Percentiles rank a stretch among this genome's conserved stretches.
These are phyloP conservation scores for Drosophila phalerata DNA, from an alignment of 2,888 invertebrate species.

Conservation along the genomic window DNA sequence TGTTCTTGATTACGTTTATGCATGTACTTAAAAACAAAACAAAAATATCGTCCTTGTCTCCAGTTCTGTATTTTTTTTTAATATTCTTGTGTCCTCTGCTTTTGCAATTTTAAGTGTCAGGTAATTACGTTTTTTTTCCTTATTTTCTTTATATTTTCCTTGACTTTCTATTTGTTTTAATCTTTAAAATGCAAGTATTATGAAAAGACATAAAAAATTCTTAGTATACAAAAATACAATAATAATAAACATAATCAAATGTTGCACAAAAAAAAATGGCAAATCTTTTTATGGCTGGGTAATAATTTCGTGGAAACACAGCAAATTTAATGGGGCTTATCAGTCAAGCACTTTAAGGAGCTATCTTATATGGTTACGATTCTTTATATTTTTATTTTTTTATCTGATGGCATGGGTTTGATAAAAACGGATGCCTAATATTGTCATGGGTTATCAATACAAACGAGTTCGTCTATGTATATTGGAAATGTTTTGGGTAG, in stretches of 20 bases:
- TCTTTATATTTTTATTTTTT: no score
- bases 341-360: conserved; percentile 37
- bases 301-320: conserved; percentile 30
- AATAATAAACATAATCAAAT: conserved; percentile 57
- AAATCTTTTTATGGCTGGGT: conserved; percentile 38
- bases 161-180: conserved; percentile 53
- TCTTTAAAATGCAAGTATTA: conserved; percentile 70
- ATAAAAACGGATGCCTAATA: conserved; percentile 25
- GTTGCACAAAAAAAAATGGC: conserved; percentile 44
- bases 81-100: conserved; percentile 27
- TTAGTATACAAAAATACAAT: conserved; percentile 46
- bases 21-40: conserved; percentile 39
- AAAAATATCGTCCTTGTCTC: conserved; percentile 37
- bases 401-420: conserved; percentile 8
- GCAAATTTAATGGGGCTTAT: conserved; percentile 35
- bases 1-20: conserved; percentile 48
- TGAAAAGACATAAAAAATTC: conserved; percentile 57
- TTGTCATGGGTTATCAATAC: conserved; percentile 16
- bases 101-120: conserved; percentile 40
- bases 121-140: conserved; percentile 38
- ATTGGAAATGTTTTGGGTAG: neutral
- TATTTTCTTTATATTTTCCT: conserved; percentile 26
- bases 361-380: conserved; percentile 10
- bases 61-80: conserved; percentile 44
- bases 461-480: neutral